A percentile compares a stretch with the other conserved stretches of the same genome.
Conservation (phyloP, 2,888 invertebrate species). For the Plagodis dolabraria region DNA sequence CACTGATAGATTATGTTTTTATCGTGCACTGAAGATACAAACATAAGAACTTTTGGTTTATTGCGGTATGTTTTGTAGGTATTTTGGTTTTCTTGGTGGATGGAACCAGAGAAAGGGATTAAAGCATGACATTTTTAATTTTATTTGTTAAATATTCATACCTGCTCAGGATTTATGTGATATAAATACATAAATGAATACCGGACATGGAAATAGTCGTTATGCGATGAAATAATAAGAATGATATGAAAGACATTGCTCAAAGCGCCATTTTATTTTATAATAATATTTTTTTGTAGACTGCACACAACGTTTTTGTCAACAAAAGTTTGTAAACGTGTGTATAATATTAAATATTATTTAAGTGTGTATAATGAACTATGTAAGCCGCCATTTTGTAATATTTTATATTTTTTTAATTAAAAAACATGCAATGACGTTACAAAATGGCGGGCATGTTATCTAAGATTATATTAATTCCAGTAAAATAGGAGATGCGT, state of each 20-base stretch:
- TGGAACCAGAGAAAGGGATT: too few relatives aligned
- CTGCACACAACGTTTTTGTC: constrained; percentile 36
- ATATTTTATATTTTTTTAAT: constrained; percentile 6
- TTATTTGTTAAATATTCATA: too few relatives aligned
- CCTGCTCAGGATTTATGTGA: too few relatives aligned
- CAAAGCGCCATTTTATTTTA: constrained; percentile 18
- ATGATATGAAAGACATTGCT: constrained; percentile 9
- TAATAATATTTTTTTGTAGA: constrained; percentile 15
- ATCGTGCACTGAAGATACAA: too few relatives aligned
- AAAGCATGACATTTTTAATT: too few relatives aligned
- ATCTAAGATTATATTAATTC: constrained; percentile 20
- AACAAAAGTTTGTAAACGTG: constrained; percentile 30
- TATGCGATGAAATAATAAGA: background rate
- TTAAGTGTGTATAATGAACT: background rate
- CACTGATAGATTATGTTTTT: too few relatives aligned
- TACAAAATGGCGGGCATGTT: constrained; percentile 20
- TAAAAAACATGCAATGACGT: constrained; percentile 6
- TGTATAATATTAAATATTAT: constrained; percentile 2
- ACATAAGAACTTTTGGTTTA: too few relatives aligned
- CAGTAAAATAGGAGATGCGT: constrained; percentile 42
- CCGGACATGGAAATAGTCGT: too few relatives aligned
- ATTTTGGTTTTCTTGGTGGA: too few relatives aligned
- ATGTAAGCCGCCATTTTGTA: constrained; percentile 15
- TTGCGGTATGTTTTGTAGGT: too few relatives aligned
- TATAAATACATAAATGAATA: too few relatives aligned